Evolutionary conservation across 2,797 vertebrate genomes (phyloP).

Genomic region (Spheniscus humboldti): DNA sequence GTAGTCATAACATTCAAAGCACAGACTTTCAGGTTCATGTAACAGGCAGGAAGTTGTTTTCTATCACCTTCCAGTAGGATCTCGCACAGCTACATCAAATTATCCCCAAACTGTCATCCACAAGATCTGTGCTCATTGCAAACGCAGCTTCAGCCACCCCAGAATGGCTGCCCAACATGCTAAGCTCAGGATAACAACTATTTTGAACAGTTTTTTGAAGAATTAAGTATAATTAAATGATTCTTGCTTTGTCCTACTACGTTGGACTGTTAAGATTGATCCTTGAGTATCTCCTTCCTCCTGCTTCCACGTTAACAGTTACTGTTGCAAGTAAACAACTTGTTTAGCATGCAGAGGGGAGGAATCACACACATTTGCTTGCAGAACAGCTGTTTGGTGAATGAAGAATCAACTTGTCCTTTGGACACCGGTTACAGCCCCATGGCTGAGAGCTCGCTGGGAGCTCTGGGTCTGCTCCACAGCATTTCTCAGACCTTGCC

Average conservation of each 20-base stretch:
- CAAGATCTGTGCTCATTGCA: not conserved
- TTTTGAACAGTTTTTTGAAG: not conserved
- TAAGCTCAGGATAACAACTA: not conserved
- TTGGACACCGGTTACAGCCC: not conserved
- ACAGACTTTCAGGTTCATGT: not conserved
- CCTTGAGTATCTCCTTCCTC: not conserved
- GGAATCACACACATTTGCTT: not conserved
- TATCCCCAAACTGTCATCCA: not conserved
- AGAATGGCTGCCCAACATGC: accelerated
- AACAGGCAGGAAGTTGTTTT: not conserved
- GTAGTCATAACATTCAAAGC: not conserved
- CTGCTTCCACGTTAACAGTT: not conserved
- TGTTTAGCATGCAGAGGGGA: not conserved
- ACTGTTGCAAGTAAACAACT: not conserved
- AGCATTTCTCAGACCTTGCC: not conserved
- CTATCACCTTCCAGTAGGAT: not conserved
- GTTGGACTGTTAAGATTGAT: not conserved
- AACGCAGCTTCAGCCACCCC: not conserved
- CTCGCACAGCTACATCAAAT: not conserved
- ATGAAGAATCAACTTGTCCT: not conserved
- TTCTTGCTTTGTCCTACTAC: not conserved
- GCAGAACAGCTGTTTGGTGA: not conserved
- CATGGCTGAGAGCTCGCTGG: not conserved
- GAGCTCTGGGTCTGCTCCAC: not conserved
- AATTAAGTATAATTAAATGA: not conserved